Conservation (phyloP, 2,797 vertebrate species). For the Anniella stebbinsi region DNA sequence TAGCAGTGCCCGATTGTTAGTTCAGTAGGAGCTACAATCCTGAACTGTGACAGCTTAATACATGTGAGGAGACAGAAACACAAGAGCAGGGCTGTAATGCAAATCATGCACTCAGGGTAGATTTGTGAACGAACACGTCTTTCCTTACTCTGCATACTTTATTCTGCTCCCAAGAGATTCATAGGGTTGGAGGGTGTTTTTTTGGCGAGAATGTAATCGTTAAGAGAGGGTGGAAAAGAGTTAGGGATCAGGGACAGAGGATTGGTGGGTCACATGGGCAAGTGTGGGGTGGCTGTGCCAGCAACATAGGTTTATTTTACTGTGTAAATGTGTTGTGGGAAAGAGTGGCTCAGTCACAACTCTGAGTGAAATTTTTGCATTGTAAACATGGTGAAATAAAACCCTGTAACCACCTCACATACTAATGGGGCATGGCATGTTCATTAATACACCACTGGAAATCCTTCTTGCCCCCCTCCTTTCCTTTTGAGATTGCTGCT, state of each 20-base stretch:
- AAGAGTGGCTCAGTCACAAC: not conserved
- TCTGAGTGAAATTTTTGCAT: not conserved
- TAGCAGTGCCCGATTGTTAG: not conserved
- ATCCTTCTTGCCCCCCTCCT: not conserved
- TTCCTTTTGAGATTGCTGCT: not conserved
- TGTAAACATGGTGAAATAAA: not conserved
- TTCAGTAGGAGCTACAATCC: slow-evolving; percentile 7
- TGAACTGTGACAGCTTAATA: not conserved
- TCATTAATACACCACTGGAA: not conserved
- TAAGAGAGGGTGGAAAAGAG: not conserved
- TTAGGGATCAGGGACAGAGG: not conserved
- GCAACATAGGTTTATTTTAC: not conserved
- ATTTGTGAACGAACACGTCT: not conserved
- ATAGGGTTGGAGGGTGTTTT: not conserved
- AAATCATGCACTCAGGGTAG: not conserved
- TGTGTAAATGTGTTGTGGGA: not conserved
- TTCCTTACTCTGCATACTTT: not conserved
- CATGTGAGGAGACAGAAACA: not conserved
- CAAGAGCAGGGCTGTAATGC: not conserved
- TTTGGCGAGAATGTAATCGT: not conserved
- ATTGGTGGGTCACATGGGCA: not conserved
- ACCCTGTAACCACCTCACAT: not conserved
- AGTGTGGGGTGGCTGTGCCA: not conserved
- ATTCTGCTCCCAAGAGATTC: not conserved
- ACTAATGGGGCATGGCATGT: not conserved